phyloP scores from a whole-genome alignment of 2,797 vertebrate species.

The Hyperoplus immaculatus region DNA sequence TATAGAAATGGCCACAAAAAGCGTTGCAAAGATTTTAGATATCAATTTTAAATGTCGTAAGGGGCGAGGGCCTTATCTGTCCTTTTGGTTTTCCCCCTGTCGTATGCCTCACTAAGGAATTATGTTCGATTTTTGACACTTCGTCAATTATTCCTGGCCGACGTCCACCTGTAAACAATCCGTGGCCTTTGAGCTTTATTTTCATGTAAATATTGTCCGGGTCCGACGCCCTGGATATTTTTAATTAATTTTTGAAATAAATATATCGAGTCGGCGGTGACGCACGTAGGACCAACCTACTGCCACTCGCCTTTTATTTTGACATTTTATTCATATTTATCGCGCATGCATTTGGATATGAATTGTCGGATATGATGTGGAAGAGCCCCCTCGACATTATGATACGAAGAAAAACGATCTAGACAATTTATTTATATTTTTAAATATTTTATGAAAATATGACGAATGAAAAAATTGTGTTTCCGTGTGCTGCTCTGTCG shows the following conservation, averaged over 20 bases:
- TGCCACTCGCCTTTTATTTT: constrained; percentile 71
- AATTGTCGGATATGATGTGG: constrained; percentile 91
- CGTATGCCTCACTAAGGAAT: constrained; percentile 74
- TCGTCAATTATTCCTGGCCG: constrained; percentile 29
- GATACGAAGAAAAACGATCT: constrained; percentile 66
- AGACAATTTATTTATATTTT: constrained; percentile 92
- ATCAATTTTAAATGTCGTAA: constrained; percentile 84
- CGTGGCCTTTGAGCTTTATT: constrained; percentile 82
- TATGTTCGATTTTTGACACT: constrained; percentile 75
- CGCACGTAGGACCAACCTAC: constrained; percentile 73
- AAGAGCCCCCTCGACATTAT: constrained; percentile 76
- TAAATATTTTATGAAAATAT: constrained; percentile 98
- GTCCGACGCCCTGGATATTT: constrained; percentile 84
- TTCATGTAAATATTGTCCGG: constrained; percentile 81
- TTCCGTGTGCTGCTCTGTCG: constrained; percentile 84
- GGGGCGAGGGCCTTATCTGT: constrained; percentile 85
- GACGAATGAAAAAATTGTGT: constrained; percentile 88
- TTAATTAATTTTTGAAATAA: constrained; percentile 90
- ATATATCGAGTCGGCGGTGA: constrained; percentile 77
- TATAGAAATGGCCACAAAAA: constrained; percentile 35
- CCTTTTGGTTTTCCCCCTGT: constrained; percentile 54
- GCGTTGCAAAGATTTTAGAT: constrained; percentile 61
- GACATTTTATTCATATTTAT: constrained; percentile 75
- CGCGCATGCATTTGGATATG: constrained; percentile 63
- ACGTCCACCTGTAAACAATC: constrained; percentile 65